Base-by-base conservation (phyloP, 2,888 invertebrate genomes). In the Nasonovia ribisnigri region DNA sequence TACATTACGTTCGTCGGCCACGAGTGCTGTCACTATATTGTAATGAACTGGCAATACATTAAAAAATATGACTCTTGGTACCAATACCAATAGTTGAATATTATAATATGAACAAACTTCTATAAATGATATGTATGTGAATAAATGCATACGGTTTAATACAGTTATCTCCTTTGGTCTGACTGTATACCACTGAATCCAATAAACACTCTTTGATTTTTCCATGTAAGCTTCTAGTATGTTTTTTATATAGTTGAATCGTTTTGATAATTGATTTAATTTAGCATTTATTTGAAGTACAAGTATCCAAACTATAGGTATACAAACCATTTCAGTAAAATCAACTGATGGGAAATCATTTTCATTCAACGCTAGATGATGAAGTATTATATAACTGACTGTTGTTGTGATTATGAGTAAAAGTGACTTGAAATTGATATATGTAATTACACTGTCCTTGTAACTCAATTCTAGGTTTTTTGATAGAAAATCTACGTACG, bases 41-140 rank as follows among this genome's bases (percentile, higher is more conserved):
- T 94, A 94, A 87, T 94, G 94, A 60, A 94, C 92, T 57, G 94
- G 94, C 43, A 94, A 51, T 48, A 94, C 94, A 77, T 94, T 92
- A 43, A 92, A 94, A 90, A 94, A 94, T 86, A 94, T 94, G 20
- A 94, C 93, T 57, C 94, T 43, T 13, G 94, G 94, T 91, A 94
- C 84, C 84, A 94, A 84, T 16, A 94, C 91, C 54, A 94, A 46
- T n/a, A 94, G 89, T 89, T 94, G 94, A 36, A 92, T 92, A 26
- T 94, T 94, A 84, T 94, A 94, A 26, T 89, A 92, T 43, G 88
- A 84, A 91, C 92, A 94, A 26, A 94, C 94, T 67, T 94, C 91
- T 87, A 88, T 46, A 13, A 94, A 94, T 92, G 93, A 94, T 94
- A 86, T 94, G 94, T 89, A 94, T 67, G 89, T 93, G 54, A 93